Base-by-base conservation (phyloP, 2,797 vertebrate genomes). In the Phaenicophaeus curvirostris region DNA sequence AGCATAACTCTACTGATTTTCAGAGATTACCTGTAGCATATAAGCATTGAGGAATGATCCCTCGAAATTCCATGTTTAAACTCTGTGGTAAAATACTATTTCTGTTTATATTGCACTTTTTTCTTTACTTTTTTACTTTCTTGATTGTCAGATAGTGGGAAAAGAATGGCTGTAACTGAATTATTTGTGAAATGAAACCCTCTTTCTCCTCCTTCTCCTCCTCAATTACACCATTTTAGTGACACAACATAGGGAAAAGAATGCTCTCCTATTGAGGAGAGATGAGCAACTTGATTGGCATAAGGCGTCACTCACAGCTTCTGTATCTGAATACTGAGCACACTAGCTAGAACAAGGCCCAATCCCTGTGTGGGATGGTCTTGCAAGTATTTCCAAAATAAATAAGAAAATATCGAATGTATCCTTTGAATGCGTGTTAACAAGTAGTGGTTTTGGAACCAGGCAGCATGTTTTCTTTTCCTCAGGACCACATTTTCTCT, bases 1-100 rank as follows among this genome's bases (percentile, higher is more conserved):
- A 55, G 73, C 24, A 35, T 67, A 90, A 72, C 46, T 62, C 21
- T 1, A 76, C 62, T 53, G 87, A 93, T 94, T 91, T 91, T 90
- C 83, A 88, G 69, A 91, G 74, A 90, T 93, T 90, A 88, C 73
- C 62, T 86, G 62, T 81, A 94, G 78, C 73, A 69, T 53, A 59
- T 55, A 86, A 93, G 69, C 58, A 20, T 16, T 90, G 91, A 90
- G 31, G 66, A 94, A 81, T 63, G 33, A 94, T 31, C 39, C 67
- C 59, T 90, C 88, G 62, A 91, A 94, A 94, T 91, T 88, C 72
- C 53, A 69, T 42, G 77, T 79, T 95, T 91, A 83, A 78, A 92
- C 73, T 74, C 77, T 44, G 41, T 75, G 77, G 48, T 86, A 82
- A 93, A 96, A 93, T 81, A 68, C 44, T 61, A 54, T 76, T 93